Conservation (phyloP, 2,113 vertebrate species). For the Eptatretus burgeri region DNA sequence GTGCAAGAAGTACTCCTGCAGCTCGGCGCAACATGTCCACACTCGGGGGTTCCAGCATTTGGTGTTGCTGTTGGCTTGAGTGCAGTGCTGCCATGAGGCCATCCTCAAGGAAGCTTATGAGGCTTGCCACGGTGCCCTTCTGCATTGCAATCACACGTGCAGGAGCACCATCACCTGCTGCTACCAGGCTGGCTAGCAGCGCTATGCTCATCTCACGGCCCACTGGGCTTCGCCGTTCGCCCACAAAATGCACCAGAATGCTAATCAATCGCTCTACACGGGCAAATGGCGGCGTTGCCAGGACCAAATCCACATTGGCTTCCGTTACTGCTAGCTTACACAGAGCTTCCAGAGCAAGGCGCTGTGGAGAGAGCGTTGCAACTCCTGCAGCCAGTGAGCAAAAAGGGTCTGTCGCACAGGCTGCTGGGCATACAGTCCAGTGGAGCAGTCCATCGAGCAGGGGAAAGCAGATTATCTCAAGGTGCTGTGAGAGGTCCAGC, state of each 20-base stretch:
- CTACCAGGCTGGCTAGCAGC: conserved; percentile 87
- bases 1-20: conserved; percentile 66
- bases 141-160: conserved; percentile 77
- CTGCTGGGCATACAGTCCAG: conserved; percentile 89
- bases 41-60: conserved; percentile 58
- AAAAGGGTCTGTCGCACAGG: conserved; percentile 92
- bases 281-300: conserved; percentile 75
- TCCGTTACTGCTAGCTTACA: conserved; percentile 99
- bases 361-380: conserved; percentile 78
- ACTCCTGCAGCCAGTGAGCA: conserved; percentile 51
- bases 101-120: conserved; percentile 89
- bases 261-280: conserved; percentile 83
- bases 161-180: conserved; percentile 57
- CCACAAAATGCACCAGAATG: conserved; percentile 75
- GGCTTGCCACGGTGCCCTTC: conserved; percentile 82
- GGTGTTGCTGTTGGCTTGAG: conserved; percentile 79
- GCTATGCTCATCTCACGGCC: conserved; percentile 98
- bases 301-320: conserved; percentile 96
- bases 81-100: conserved; percentile 89
- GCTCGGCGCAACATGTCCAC: conserved; percentile 99
- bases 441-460: conserved; percentile 85
- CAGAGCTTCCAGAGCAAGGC: conserved; percentile 91
- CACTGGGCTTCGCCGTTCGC: conserved; percentile 81
- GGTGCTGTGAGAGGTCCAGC: conserved; percentile 74
- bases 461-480: conserved; percentile 88